Evolutionary conservation across 2,797 vertebrate species (phyloP), one percentile per base, ranked within the genome.

Genomic region (Oreonectes daqikongensis): DNA sequence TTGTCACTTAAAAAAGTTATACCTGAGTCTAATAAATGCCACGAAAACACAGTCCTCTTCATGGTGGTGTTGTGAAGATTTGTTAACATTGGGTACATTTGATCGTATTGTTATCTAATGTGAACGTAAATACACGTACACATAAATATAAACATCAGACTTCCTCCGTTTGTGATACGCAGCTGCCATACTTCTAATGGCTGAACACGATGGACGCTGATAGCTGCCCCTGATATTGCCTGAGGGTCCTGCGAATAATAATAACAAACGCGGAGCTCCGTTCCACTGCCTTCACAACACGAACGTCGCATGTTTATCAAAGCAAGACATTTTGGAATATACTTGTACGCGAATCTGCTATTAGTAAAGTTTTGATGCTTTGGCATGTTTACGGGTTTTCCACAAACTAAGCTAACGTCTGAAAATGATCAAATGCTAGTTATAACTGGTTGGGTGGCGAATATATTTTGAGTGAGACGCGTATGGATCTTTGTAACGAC

Each of bases 161-260:
- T 11, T 20, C 10, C 42, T 1, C 17, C 1, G 22, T 14, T 24
- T 0, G 22, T 8, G 2, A 20, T 22, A 32, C 30, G 7, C 18
- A 4, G 18, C 1, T 57, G 55, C 55, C 12, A 22, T 40, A 24
- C 14, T 30, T 17, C 2, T 2, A 9, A 61, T n/a, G n/a, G n/a
- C n/a, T n/a, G n/a, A n/a, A n/a, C n/a, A 6, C 7, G 26, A 9
- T 8, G 12, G 30, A 17, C 15, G 52, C 35, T 46, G 17, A 26
- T 73, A 52, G 71, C 24, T 17, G 71, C 22, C 71, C 18, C 10
- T 2, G 3, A 40, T 15, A 40, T 14, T 50, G 71, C 71, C 71
- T 64, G 71, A 38, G 24, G 71, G 71, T 73, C 71, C 71, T 73
- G 59, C 24, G 71, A 52, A 50, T 50, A 52, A 73, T 26, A 64